Evolutionary conservation across 2,888 invertebrate species (phyloP).

Genomic region (Miltochrista miniata): DNA sequence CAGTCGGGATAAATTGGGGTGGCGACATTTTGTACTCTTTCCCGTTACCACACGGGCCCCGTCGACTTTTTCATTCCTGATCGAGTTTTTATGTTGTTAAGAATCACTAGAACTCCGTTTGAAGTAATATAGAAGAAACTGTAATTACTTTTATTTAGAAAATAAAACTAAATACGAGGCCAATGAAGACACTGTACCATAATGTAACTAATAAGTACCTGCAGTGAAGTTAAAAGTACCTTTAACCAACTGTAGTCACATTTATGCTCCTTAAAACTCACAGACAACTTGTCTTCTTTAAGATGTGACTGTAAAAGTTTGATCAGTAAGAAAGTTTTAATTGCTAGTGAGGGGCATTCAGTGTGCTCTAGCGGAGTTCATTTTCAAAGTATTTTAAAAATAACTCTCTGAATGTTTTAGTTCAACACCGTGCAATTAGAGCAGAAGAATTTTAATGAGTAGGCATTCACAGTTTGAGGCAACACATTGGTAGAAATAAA

Average conservation of each 20-base stretch:
- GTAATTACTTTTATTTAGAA: too few species aligned
- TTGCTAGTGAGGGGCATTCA: conserved; percentile 74
- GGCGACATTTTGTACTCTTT: too few species aligned
- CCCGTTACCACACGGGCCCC: too few species aligned
- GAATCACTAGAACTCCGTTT: too few species aligned
- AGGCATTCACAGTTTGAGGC: conserved; percentile 12
- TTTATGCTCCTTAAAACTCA: conserved; percentile 49
- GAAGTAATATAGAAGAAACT: too few species aligned
- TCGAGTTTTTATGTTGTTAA: too few species aligned
- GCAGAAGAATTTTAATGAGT: conserved; percentile 10
- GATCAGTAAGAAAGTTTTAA: conserved; percentile 78
- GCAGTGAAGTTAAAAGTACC: conserved; percentile 29
- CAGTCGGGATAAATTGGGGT: too few species aligned
- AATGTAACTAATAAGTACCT: conserved; percentile 35
- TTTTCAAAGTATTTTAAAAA: conserved; percentile 61
- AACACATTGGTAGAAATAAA: too few species aligned
- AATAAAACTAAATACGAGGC: too few species aligned
- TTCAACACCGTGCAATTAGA: conserved; percentile 22
- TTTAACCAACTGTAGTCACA: conserved; percentile 48
- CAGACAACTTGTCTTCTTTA: conserved; percentile 54
- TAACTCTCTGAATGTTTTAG: conserved; percentile 43
- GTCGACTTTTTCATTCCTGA: too few species aligned
- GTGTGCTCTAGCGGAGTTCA: conserved; percentile 48
- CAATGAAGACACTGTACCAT: conserved; percentile 11
- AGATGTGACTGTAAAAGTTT: conserved; percentile 75